Evolutionary conservation across 23 tunicate genomes (phyloP).

Genomic region (Botrylloides violaceus): DNA sequence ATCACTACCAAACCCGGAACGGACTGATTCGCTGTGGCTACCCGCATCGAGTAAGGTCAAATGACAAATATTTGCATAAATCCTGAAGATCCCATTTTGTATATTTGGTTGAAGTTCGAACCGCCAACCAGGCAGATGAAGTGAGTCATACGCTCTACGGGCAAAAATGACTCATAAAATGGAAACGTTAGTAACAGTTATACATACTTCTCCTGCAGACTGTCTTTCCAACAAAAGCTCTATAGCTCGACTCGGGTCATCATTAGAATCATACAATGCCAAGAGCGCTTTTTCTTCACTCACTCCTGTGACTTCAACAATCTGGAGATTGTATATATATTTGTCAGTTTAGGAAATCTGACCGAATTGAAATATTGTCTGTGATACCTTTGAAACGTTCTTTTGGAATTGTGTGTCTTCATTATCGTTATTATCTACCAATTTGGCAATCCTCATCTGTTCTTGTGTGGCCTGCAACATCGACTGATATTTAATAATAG

Average conservation of each 20-base stretch:
- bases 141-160: too few species aligned
- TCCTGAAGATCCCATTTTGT: too few species aligned
- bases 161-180: background rate
- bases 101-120: too few species aligned
- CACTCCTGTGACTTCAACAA: slow-evolving; percentile 83
- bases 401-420: slow-evolving; percentile 44
- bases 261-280: slow-evolving; percentile 73
- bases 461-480: slow-evolving; percentile 69
- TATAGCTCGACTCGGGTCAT: slow-evolving; percentile 84
- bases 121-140: too few species aligned
- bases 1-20: too few species aligned
- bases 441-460: slow-evolving; percentile 70
- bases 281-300: slow-evolving; percentile 72
- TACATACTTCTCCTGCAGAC: slow-evolving; percentile 17
- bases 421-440: slow-evolving; percentile 33
- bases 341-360: background rate
- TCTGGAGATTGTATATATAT: slow-evolving; percentile 8
- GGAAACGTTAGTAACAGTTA: background rate
- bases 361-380: background rate
- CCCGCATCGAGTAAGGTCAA: too few species aligned
- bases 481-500: background rate
- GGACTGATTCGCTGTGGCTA: too few species aligned
- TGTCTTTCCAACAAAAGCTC: slow-evolving; percentile 68
- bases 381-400: slow-evolving; percentile 57
- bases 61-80: too few species aligned